Conservation (phyloP, 2,888 invertebrate species). For the Torymus texanus region DNA sequence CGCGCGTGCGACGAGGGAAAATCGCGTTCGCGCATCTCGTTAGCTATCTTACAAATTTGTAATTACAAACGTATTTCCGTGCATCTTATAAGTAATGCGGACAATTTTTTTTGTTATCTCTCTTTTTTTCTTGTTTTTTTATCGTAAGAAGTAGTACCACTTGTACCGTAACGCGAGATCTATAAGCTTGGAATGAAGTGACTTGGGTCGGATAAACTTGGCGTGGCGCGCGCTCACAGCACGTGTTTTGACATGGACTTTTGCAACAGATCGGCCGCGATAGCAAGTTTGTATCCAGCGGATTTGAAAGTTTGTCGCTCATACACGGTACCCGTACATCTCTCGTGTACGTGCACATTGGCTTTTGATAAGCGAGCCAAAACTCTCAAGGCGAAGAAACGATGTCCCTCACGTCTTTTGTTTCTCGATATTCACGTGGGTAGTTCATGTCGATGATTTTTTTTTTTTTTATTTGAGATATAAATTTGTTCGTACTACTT, state of each 20-base stretch:
- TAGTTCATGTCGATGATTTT: slow-evolving; percentile 43
- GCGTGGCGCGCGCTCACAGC: slow-evolving; percentile 47
- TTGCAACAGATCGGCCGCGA: slow-evolving; percentile 62
- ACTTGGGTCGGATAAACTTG: slow-evolving; percentile 59
- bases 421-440: slow-evolving; percentile 40
- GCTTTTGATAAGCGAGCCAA: slow-evolving; percentile 60
- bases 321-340: slow-evolving; percentile 56
- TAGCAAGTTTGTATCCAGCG: slow-evolving; percentile 67
- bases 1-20: too few relatives aligned
- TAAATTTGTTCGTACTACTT: too few relatives aligned
- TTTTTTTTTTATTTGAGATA: too few relatives aligned
- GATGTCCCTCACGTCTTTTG: slow-evolving; percentile 51
- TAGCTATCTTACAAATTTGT: too few relatives aligned
- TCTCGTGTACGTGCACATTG: slow-evolving; percentile 49
- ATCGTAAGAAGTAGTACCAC: neutral
- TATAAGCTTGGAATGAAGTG: slow-evolving; percentile 31
- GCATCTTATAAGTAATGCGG: too few relatives aligned
- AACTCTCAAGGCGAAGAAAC: slow-evolving; percentile 4
- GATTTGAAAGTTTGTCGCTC: slow-evolving; percentile 64
- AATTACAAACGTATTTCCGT: too few relatives aligned
- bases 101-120: too few relatives aligned
- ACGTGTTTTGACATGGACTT: slow-evolving; percentile 62
- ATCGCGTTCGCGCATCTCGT: too few relatives aligned
- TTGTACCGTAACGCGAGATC: neutral
- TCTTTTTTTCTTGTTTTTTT: too few relatives aligned